A percentile compares a stretch with the other conserved stretches of the same genome.
Conservation (phyloP, 92 coral and sea anemone species). For the Phymanthus crucifer region DNA sequence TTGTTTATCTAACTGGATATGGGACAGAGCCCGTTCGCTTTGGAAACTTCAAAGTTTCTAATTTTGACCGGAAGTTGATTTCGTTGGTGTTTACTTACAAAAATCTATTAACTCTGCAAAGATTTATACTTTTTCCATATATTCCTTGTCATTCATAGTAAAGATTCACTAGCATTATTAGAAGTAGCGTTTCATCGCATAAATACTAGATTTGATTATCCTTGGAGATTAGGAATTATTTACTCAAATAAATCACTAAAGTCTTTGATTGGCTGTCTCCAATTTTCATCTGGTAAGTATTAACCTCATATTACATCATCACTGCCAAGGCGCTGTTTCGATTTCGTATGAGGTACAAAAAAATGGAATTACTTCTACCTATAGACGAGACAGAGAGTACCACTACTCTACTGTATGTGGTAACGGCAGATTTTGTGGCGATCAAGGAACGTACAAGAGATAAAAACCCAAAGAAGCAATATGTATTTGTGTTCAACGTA, state of each 20-base stretch:
- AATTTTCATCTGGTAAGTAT: not conserved
- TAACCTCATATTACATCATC: not conserved
- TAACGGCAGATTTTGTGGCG: constrained; percentile 30
- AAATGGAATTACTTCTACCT: constrained; percentile 15
- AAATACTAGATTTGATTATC: not conserved
- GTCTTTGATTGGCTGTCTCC: not conserved
- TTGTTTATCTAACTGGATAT: too few species aligned
- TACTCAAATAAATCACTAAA: not conserved
- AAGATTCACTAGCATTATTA: too few species aligned
- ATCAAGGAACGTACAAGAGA: constrained; percentile 52
- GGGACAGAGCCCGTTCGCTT: too few species aligned
- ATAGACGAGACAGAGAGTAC: constrained; percentile 13
- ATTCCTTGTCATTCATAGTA: too few species aligned
- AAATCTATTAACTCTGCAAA: not conserved
- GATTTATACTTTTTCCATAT: not conserved
- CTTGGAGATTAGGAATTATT: not conserved
- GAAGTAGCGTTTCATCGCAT: too few species aligned
- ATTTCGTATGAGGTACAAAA: not conserved
- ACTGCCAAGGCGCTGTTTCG: not conserved
- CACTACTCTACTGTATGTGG: constrained; percentile 20
- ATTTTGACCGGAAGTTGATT: not conserved
- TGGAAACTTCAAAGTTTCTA: not conserved
- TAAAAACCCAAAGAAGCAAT: constrained; percentile 56
- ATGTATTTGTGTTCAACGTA: constrained; percentile 66
- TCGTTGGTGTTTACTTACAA: too few species aligned